A percentile compares a stretch with the other conserved stretches of the same genome.
phyloP scores from a whole-genome alignment of 2,888 invertebrate species.

The Hybos culiciformis region DNA sequence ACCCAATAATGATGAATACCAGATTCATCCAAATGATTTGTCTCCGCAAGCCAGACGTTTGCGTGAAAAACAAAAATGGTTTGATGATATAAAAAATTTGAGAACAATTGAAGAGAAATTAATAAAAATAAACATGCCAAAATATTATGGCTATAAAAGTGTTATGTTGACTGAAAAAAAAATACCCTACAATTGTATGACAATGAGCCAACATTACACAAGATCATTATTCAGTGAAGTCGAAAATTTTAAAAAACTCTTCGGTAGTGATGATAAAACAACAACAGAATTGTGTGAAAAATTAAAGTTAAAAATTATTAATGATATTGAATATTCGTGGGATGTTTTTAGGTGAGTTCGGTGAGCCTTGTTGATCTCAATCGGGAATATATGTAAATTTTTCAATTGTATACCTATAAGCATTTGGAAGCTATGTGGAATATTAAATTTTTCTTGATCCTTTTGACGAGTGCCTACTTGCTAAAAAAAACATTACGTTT shows the following conservation, averaged over 20 bases:
- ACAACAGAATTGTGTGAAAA: slow-evolving; percentile 39
- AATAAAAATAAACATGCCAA: slow-evolving; percentile 67
- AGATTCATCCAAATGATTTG: too few relatives aligned
- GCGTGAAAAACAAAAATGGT: slow-evolving; percentile 37
- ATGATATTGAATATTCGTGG: slow-evolving; percentile 47
- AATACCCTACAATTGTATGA: slow-evolving; percentile 53
- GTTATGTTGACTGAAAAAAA: slow-evolving; percentile 45
- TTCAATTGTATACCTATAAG: too few relatives aligned
- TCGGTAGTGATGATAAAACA: slow-evolving; percentile 36
- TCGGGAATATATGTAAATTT: too few relatives aligned
- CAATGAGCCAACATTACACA: slow-evolving; percentile 60
- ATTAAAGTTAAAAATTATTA: slow-evolving; percentile 47
- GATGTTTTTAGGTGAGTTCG: too few relatives aligned
- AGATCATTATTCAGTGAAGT: slow-evolving; percentile 54
- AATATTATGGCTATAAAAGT: slow-evolving; percentile 63
- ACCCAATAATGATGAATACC: too few relatives aligned
- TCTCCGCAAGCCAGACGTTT: slow-evolving; percentile 38
- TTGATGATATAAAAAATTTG: slow-evolving; percentile 46
- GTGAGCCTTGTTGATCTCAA: too few relatives aligned
- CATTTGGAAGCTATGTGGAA: too few relatives aligned
- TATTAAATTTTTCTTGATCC: too few relatives aligned
- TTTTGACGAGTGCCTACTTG: too few relatives aligned
- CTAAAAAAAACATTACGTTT: too few relatives aligned
- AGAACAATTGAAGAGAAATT: slow-evolving; percentile 74
- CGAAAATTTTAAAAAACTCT: slow-evolving; percentile 42